Conservation (phyloP, 35 echinoderm and acorn worm genomes). For the Heliocidaris tuberculata region DNA sequence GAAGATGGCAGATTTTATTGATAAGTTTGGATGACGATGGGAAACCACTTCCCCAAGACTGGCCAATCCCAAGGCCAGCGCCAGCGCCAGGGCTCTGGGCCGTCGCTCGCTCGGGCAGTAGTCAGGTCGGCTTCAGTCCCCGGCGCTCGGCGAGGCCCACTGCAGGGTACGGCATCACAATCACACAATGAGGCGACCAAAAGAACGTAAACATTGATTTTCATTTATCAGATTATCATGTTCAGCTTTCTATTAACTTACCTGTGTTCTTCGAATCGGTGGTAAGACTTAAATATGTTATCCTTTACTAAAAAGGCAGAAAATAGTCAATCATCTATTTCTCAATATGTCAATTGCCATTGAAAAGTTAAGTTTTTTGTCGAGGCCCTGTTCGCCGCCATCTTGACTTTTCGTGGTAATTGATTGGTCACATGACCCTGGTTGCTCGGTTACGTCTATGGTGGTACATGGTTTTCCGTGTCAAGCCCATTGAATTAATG, state of each 20-base stretch:
- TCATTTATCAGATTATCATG: not conserved
- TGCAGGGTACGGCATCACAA: too few relatives aligned
- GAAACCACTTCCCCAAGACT: too few relatives aligned
- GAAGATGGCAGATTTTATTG: too few relatives aligned
- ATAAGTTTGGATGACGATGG: too few relatives aligned
- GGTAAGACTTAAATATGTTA: not conserved
- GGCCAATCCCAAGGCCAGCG: too few relatives aligned
- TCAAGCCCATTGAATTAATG: not conserved
- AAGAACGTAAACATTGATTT: not conserved
- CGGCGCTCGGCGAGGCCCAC: too few relatives aligned
- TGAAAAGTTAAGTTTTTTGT: not conserved
- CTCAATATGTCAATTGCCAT: not conserved
- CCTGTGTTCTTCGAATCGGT: not conserved
- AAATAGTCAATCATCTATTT: not conserved
- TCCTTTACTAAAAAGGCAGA: not conserved
- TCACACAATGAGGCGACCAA: too few relatives aligned
- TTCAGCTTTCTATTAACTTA: not conserved
- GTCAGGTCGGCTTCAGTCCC: too few relatives aligned
- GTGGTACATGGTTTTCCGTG: slow-evolving; percentile 1
- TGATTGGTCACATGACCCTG: slow-evolving; percentile 38
- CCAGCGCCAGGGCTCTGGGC: too few relatives aligned
- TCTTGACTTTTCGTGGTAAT: slow-evolving; percentile 29
- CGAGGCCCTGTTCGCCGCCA: slow-evolving; percentile 17
- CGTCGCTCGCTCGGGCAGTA: too few relatives aligned
- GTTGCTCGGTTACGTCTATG: not conserved